Base-by-base conservation (phyloP, 2,888 invertebrate species). In the Bimastos eiseni region DNA sequence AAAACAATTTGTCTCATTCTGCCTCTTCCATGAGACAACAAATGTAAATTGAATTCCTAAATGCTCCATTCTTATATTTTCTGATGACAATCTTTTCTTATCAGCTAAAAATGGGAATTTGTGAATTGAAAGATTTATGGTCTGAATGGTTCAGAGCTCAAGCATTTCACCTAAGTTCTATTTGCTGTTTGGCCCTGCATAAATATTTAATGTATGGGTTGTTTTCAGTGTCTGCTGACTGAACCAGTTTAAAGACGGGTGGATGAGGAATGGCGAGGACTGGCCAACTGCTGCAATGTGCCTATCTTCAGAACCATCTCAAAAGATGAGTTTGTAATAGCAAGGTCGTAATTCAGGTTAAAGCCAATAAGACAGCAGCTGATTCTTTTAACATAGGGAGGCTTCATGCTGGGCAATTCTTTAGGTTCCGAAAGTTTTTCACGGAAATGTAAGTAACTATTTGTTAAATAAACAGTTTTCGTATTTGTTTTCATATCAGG, bases 301-400 rank as follows among this genome's bases (percentile, higher is more conserved):
- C 70, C 70, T 70, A 70, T 70, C 70, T 70, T 70, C 70, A n/a
- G n/a, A n/a, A 70, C 70, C 70, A 70, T 30, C 30, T n/a, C 30
- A 70, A 70, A 30, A n/a, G 70, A n/a, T 70, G 70, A 70, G 70
- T n/a, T 70, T n/a, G 70, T 70, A 70, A 70, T n/a, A n/a, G 30
- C 70, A 30, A 70, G 70, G 70, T 70, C 70, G n/a, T 70, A n/a
- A 70, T 70, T 70, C 70, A 70, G 70, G 70, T 70, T 70, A 70
- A 70, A 70, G 70, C 70, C 30, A 70, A n/a, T n/a, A 70, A 70
- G 70, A 70, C 70, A 70, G 70, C n/a, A n/a, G 70, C 70, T n/a
- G n/a, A 70, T n/a, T 70, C 30, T 70, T 55, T n/a, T 30, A 70
- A 70, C 70, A 70, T 70, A 70, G 8, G 30, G 70, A 70, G 13